Percentiles rank a stretch among this genome's conserved stretches.
Conservation (phyloP, 2,797 vertebrate genomes). For the Meda fulgida region DNA sequence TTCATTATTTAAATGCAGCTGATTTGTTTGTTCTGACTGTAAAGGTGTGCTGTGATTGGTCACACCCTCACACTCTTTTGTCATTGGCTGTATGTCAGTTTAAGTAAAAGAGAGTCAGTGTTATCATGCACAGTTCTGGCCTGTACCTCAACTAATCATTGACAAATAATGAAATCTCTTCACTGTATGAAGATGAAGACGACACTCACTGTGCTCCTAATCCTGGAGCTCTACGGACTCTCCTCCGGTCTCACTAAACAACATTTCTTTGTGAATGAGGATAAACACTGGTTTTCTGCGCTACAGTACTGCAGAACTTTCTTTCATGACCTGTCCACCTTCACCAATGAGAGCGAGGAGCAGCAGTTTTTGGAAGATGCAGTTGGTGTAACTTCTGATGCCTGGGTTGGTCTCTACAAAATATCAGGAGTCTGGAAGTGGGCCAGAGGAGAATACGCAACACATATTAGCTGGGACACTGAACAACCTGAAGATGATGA, state of each 20-base stretch:
- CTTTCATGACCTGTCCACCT: conserved; percentile 41
- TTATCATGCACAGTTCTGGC: not conserved
- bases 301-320: not conserved
- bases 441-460: not conserved
- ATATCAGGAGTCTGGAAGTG: conserved; percentile 27
- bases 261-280: conserved; percentile 4
- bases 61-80: not conserved
- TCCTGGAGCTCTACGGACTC: conserved; percentile 31
- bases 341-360: not conserved
- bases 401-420: conserved; percentile 41
- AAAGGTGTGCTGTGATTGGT: conserved; percentile 4
- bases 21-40: too few species aligned
- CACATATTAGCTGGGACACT: not conserved
- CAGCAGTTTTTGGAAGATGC: not conserved
- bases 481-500: not conserved
- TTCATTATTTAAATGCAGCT: too few species aligned
- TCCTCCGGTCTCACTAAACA: conserved; percentile 7
- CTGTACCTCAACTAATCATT: not conserved
- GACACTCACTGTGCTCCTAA: not conserved
- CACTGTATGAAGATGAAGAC: conserved; percentile 28
- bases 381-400: not conserved
- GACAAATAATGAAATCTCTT: not conserved
- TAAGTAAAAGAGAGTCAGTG: not conserved
- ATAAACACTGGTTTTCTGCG: conserved; percentile 24
- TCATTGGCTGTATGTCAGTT: not conserved